Evolutionary conservation across 2,888 invertebrate genomes (phyloP), one percentile per base, ranked within the genome.

Genomic region (Magallana nippona): DNA sequence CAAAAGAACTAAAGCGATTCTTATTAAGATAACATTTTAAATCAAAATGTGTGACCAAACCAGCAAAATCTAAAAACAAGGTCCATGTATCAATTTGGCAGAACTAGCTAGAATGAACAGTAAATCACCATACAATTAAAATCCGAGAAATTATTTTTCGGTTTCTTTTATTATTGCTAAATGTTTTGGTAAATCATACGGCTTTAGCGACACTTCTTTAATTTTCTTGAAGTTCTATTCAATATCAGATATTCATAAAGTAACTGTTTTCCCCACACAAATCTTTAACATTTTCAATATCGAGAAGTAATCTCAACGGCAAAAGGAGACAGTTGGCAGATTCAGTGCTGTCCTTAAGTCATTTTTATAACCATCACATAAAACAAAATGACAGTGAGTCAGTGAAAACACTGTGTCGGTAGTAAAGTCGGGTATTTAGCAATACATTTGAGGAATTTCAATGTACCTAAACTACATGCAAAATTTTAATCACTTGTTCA

Each of bases 11-110:
- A 71, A 27, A 19, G 15, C 27, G 71, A 71, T 71, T 71, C 71
- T 71, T 71, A 71, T 71, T 71, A 27, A 71, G 71, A 71, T 71
- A 71, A n/a, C n/a, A 19, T 60, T 19, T 19, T 60, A 60, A 60
- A 60, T 19, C 60, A 60, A 60, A 19, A 60, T 17, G 17, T 17
- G 17, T 17, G 17, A 60, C 17, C 10, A 60, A 10, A 10, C n/a
- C 19, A 19, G n/a, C 60, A 19, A 60, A 60, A n/a, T 8, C 60
- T 60, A n/a, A 10, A 60, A 10, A 10, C 60, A 15, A 60, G n/a
- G n/a, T 60, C n/a, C 19, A 19, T 60, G n/a, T 19, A 60, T 60
- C 19, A 60, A 60, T 60, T 60, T 17, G n/a, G 60, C 10, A 19
- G 10, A 10, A 10, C n/a, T 19, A 60, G 60, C 60, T 60, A 17